Percentiles rank a stretch among this genome's conserved stretches.
phyloP scores from a whole-genome alignment of 1,140 invertebrate species.

The Lepidurus couesii region DNA sequence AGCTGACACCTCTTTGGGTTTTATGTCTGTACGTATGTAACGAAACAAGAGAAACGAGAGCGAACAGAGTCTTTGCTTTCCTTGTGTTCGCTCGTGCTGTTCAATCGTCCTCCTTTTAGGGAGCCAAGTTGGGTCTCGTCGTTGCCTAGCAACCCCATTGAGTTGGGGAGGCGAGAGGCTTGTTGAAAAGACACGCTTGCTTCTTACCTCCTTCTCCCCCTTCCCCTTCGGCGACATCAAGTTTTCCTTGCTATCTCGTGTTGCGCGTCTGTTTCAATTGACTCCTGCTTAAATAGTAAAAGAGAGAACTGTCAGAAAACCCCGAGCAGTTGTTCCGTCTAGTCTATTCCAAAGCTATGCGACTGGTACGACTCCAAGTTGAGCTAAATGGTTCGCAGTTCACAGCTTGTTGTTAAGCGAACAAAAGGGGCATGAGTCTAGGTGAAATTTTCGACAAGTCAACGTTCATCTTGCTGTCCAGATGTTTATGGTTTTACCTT shows the following conservation, averaged over 20 bases:
- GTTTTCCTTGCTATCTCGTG: no score
- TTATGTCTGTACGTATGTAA: neutral
- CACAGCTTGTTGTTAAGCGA: no score
- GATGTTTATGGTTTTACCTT: neutral
- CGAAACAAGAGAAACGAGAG: neutral
- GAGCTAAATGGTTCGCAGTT: no score
- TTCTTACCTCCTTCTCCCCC: neutral
- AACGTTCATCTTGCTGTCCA: neutral
- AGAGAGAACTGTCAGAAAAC: no score
- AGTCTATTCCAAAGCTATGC: no score
- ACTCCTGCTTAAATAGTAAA: no score
- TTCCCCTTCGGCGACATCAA: neutral
- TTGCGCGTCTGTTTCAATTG: no score
- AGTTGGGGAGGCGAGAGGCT: no score
- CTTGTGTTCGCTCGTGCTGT: neutral
- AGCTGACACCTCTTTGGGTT: neutral
- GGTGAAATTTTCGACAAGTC: neutral
- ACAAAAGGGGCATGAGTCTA: neutral
- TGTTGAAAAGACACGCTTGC: neutral
- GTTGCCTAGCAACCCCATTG: neutral
- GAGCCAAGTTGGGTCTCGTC: neutral
- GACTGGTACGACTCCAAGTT: no score
- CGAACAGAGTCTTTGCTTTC: neutral
- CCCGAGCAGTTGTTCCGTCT: no score
- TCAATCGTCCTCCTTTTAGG: neutral